phyloP scores from a whole-genome alignment of 2,888 invertebrate genomes.

The Cephalotes varians region DNA sequence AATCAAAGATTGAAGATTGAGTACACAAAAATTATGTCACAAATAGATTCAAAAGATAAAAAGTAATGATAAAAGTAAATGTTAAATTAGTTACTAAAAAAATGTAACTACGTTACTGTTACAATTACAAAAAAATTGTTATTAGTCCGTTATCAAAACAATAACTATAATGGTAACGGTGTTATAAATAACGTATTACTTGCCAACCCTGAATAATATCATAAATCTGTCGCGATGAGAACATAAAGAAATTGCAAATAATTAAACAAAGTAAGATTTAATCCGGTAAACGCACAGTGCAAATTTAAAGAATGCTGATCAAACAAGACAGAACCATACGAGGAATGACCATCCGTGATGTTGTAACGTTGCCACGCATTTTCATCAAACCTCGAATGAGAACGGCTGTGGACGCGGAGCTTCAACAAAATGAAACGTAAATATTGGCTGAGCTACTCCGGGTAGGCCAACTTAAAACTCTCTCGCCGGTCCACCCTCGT shows the following conservation, averaged over 20 bases:
- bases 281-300: slow-evolving; percentile 4
- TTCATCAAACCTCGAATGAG: slow-evolving; percentile 71
- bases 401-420: slow-evolving; percentile 71
- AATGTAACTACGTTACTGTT: no score
- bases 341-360: slow-evolving; percentile 43
- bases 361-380: slow-evolving; percentile 53
- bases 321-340: slow-evolving; percentile 23
- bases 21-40: no score
- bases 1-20: no score
- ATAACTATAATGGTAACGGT: no score
- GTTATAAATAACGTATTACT: no score
- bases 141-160: no score
- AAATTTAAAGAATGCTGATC: slow-evolving; percentile 19
- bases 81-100: no score
- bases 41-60: no score
- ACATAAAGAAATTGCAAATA: slow-evolving; percentile 2
- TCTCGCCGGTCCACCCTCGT: slow-evolving; percentile 58
- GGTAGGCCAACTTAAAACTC: slow-evolving; percentile 77
- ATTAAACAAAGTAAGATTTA: slow-evolving; percentile 27
- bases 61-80: no score
- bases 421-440: slow-evolving; percentile 82
- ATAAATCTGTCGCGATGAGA: not conserved
- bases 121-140: no score
- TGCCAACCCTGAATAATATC: no score
- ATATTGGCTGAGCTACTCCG: slow-evolving; percentile 78